Conservation (phyloP, 2,888 invertebrate species). For the Polietes domitor region DNA sequence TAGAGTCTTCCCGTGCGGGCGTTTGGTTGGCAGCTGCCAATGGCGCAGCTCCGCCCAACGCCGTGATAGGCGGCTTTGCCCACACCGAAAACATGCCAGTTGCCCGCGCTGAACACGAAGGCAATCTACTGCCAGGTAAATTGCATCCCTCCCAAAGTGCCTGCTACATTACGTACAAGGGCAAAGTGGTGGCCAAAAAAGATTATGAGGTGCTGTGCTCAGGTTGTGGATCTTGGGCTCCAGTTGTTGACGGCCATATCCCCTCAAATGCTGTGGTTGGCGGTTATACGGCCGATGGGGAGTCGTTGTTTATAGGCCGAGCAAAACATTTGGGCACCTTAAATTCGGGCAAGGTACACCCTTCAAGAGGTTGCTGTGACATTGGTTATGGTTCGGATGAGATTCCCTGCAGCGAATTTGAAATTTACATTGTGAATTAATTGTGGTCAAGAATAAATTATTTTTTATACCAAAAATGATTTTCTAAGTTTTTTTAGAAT, state of each 20-base stretch:
- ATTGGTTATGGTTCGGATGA: constrained; percentile 88
- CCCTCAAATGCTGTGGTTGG: constrained; percentile 88
- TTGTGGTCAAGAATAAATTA: no score
- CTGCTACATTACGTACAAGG: constrained; percentile 90
- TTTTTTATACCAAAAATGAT: no score
- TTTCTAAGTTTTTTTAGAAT: no score
- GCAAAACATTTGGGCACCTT: constrained; percentile 89
- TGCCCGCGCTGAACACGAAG: constrained; percentile 85
- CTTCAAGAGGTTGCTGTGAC: constrained; percentile 90
- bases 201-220: constrained; percentile 87
- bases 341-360: constrained; percentile 91
- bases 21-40: constrained; percentile 62
- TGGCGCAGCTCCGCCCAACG: constrained; percentile 87
- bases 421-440: not conserved
- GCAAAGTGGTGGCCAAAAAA: constrained; percentile 85
- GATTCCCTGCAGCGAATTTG: not conserved
- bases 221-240: constrained; percentile 85
- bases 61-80: constrained; percentile 85
- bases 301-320: constrained; percentile 89
- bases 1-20: not conserved
- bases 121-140: constrained; percentile 90
- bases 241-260: constrained; percentile 83
- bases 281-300: constrained; percentile 89
- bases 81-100: constrained; percentile 84
- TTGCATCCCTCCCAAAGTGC: constrained; percentile 85